Base-by-base conservation (phyloP, 2,113 vertebrate genomes). In the Esox niger region DNA sequence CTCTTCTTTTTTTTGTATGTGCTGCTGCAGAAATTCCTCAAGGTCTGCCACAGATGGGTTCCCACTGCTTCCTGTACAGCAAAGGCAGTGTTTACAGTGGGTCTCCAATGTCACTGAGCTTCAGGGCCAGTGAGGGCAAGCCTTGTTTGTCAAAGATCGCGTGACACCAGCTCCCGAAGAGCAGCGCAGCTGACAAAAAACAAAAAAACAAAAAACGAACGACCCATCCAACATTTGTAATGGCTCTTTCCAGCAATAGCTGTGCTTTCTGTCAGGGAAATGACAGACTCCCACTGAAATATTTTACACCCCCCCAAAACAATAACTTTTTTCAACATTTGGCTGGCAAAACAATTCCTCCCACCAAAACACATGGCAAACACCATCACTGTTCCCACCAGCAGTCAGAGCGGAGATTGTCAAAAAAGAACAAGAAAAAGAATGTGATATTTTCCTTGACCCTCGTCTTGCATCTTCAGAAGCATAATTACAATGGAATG, bases 91-190 rank as follows among this genome's bases (percentile, higher is more conserved):
- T 77, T 82, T 66, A 70, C 25, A 55, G 64, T 74, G 6, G 56
- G 30, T 46, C 61, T 68, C 64, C 73, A 79, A 75, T 74, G 79
- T 70, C 38, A 55, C 25, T 65, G 62, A 78, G 75, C 82, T 76
- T 74, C 58, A 74, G 77, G 81, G 82, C 80, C 81, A 84, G 26
- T 1, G 71, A 86, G n/a, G 86, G 85, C 84, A 86, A 90, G 82
- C 78, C 85, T 84, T 88, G 82, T 89, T 90, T 88, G 86, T 85
- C 86, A 90, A 90, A 88, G 86, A 86, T 92, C 75, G 89, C 91
- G 88, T 92, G 91, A 89, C 87, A 88, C 84, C 75, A 23, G 81
- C 86, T 88, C 81, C 84, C 3, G 77, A 85, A 84, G 78, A 67
- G 82, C 81, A 76, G 82, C 80, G 74, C 79, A 80, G 65, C 78